Evolutionary conservation across 2,888 invertebrate genomes (phyloP), one percentile per base, ranked within the genome.

Genomic region (Lysandra coridon): DNA sequence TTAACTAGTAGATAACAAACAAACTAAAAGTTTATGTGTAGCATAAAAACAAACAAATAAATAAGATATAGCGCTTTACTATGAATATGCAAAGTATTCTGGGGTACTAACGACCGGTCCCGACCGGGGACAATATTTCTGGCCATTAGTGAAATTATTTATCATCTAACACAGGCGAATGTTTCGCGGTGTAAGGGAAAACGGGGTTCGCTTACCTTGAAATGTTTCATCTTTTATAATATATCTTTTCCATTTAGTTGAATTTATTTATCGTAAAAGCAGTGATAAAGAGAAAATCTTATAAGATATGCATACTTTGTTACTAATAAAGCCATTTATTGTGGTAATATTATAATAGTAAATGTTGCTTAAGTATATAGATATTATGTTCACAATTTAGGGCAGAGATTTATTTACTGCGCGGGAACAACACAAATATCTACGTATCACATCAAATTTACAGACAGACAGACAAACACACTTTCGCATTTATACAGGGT

Each of bases 81-180:
- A 37, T 69, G 69, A 69, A 69, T 69, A 69, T 69, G 69, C 37
- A 69, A 69, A 69, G 14, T 69, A 69, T 69, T 23, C 5, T 37
- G 33, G 37, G 64, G 4, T 37, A 69, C 69, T 69, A 69, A 69
- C 75, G 75, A 75, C 49, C 75, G 14, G 49, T 49, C 75, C 75
- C 4, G n/a, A 4, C 74, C 40, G 17, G 75, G 74, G 75, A 49
- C 75, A 75, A 49, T 37, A 69, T 69, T 75, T 75, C 44, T 75
- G 49, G 49, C 49, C 75, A 75, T 75, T 75, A 49, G 75, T 49
- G 30, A 75, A 75, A 75, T 75, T 75, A 75, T 75, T 75, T 49
- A 75, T 75, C 49, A 75, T 75, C 10, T 30, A 49, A 75, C 75
- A 49, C 49, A 75, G 49, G 49, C 49, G 12, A 75, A 75, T 49